Percentiles rank a stretch among this genome's conserved stretches.
These are phyloP conservation scores for Acrobasis suavella DNA, from an alignment of 2,888 invertebrate genomes.

Conservation along the genomic window DNA sequence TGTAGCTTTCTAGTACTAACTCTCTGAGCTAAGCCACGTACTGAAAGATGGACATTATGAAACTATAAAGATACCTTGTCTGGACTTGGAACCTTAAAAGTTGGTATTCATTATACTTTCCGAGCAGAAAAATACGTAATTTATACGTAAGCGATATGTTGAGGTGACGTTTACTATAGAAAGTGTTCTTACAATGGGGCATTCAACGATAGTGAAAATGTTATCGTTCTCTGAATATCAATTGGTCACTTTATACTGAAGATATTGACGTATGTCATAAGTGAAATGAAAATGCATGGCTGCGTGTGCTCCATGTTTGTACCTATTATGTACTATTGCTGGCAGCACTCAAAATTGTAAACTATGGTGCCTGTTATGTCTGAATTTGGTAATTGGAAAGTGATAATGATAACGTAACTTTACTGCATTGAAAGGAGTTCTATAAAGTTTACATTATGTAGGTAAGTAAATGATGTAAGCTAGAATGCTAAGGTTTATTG, in stretches of 20 bases:
- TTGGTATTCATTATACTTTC: not conserved
- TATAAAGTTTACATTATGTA: not conserved
- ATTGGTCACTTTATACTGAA: constrained; percentile 47
- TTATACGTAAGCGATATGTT: constrained; percentile 44
- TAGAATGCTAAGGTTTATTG: not conserved
- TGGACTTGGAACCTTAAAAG: too few species aligned
- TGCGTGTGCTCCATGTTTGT: constrained; percentile 19
- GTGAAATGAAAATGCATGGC: constrained; percentile 30
- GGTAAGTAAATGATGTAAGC: not conserved
- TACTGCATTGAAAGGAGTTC: not conserved
- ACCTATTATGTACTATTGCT: constrained; percentile 21
- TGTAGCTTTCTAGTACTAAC: too few species aligned
- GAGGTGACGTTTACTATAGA: constrained; percentile 67
- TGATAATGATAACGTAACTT: constrained; percentile 8
- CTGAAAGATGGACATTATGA: too few species aligned
- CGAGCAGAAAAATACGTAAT: constrained; percentile 34
- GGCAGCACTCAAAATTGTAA: constrained; percentile 26
- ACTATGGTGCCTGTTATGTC: constrained; percentile 15
- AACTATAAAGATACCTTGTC: too few species aligned
- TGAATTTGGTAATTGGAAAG: constrained; percentile 17
- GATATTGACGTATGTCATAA: constrained; percentile 37
- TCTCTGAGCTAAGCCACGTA: too few species aligned
- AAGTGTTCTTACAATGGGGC: constrained; percentile 69
- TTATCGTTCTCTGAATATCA: constrained; percentile 55
- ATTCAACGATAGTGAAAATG: constrained; percentile 79